Evolutionary conservation across 2,797 vertebrate species (phyloP), one percentile per base, ranked within the genome.

Genomic region (Darevskia nairensis): DNA sequence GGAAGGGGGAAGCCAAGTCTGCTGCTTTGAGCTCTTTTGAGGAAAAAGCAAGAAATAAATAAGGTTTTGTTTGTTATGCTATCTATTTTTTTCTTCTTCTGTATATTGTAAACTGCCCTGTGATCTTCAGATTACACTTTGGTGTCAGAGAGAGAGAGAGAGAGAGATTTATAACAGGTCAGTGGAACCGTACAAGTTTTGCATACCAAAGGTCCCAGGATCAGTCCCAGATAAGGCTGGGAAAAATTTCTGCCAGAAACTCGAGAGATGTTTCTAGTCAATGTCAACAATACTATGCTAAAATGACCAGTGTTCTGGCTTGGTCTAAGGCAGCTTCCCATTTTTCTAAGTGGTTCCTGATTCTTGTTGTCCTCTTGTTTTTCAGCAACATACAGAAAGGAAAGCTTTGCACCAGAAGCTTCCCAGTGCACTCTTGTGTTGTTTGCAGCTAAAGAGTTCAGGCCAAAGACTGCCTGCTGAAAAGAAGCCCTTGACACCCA

Each of bases 381-480:
- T 95, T 76, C 93, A 97, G 96, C 93, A 95, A 80, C 89, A 90
- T 81, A 44, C 44, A 82, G 94, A 94, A 85, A 94, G 88, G 79
- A 94, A 91, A 92, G 74, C 81, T 85, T 93, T 94, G 84, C 86
- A 93, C 50, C 94, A 81, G 44, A 92, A 92, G 89, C 92, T 89
- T 91, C 94, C 94, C 82, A 91, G 95, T 79, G 89, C 97, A 8
- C 96, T 98, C 81, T 90, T 97, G 29, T 94, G 95, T 74, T 98
- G 96, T 75, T 95, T 98, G 85, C 97, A 97, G 35, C 96, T 97
- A 32, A 98, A 98, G 15, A 95, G 95, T 89, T 87, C 95, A 27
- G 84, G 90, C 66, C 94, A 55, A 77, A 96, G 93, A 79, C 97
- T 77, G 13, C 77, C 97, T 0, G 92, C 96, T 77, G 96, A 97